Conservation (phyloP, 2,113 vertebrate species). For the Proterorhinus semilunaris region DNA sequence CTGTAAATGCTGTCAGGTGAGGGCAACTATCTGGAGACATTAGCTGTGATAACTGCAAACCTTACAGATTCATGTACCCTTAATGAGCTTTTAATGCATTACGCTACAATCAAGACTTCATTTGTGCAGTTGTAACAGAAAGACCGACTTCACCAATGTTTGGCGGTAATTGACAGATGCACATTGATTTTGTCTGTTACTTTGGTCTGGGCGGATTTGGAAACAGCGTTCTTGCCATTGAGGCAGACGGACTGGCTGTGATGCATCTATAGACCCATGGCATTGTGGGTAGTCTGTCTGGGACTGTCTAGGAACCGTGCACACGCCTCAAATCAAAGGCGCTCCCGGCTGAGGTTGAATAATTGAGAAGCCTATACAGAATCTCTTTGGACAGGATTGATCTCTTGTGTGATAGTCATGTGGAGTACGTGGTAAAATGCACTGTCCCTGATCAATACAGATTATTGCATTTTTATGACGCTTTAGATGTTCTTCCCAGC, state of each 20-base stretch:
- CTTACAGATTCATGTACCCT: constrained; percentile 32
- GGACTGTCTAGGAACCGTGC: constrained; percentile 19
- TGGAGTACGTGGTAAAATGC: background rate
- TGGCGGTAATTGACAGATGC: constrained; percentile 26
- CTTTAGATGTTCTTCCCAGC: background rate
- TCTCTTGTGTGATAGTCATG: constrained; percentile 6
- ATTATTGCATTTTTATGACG: background rate
- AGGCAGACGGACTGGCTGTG: constrained; percentile 38
- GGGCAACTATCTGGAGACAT: background rate
- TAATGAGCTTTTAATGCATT: constrained; percentile 17
- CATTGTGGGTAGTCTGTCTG: constrained; percentile 18
- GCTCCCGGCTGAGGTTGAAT: constrained; percentile 15
- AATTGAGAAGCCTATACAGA: constrained; percentile 19
- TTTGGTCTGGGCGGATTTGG: constrained; percentile 32
- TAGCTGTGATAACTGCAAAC: constrained; percentile 32
- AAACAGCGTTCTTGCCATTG: constrained; percentile 27
- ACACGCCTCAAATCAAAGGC: constrained; percentile 16
- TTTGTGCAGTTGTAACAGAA: constrained; percentile 4
- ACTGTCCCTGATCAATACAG: too few species aligned
- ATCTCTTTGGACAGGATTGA: constrained; percentile 13
- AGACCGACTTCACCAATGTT: constrained; percentile 25
- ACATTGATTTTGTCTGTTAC: constrained; percentile 42
- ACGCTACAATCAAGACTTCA: constrained; percentile 15
- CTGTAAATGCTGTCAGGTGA: too few species aligned
- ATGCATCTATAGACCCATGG: constrained; percentile 39